Conservation (phyloP, 2,113 vertebrate genomes). For the Otis tarda region DNA sequence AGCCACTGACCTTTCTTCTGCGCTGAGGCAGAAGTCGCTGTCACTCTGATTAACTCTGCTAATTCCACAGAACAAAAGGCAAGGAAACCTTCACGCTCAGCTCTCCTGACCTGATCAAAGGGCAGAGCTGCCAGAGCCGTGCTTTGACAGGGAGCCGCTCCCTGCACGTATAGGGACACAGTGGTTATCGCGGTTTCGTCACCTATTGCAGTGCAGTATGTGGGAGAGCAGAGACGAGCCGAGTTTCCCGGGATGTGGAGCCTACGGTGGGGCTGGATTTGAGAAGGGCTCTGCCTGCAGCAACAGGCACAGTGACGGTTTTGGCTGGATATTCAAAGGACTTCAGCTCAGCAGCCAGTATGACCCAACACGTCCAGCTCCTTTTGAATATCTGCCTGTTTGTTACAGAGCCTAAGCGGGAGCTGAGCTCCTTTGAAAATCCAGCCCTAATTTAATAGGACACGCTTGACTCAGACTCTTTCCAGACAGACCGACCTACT, state of each 20-base stretch:
- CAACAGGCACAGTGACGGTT: background rate
- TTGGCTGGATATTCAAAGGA: slow-evolving; percentile 51
- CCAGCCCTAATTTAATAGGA: slow-evolving; percentile 44
- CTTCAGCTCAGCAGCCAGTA: slow-evolving; percentile 12
- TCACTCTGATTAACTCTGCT: slow-evolving; percentile 63
- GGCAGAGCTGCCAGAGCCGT: background rate
- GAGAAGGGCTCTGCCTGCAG: slow-evolving; percentile 20
- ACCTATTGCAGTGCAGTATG: background rate
- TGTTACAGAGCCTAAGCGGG: background rate
- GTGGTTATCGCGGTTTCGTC: background rate
- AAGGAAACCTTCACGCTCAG: slow-evolving; percentile 12
- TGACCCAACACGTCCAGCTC: background rate
- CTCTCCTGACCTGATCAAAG: slow-evolving; percentile 56
- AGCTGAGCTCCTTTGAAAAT: slow-evolving; percentile 43
- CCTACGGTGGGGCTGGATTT: background rate
- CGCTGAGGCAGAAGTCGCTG: slow-evolving; percentile 51
- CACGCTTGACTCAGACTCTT: slow-evolving; percentile 38
- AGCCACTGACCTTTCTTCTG: slow-evolving; percentile 64
- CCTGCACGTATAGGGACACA: fast-evolving
- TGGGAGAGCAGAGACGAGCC: background rate
- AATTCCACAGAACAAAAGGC: slow-evolving; percentile 60
- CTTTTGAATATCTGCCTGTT: slow-evolving; percentile 1
- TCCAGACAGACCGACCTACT: slow-evolving; percentile 38
- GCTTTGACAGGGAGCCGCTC: background rate
- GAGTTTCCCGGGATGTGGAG: background rate